Evolutionary conservation across 2,888 invertebrate genomes (phyloP), one percentile per base, ranked within the genome.

Genomic region (Agrilus biguttatus): DNA sequence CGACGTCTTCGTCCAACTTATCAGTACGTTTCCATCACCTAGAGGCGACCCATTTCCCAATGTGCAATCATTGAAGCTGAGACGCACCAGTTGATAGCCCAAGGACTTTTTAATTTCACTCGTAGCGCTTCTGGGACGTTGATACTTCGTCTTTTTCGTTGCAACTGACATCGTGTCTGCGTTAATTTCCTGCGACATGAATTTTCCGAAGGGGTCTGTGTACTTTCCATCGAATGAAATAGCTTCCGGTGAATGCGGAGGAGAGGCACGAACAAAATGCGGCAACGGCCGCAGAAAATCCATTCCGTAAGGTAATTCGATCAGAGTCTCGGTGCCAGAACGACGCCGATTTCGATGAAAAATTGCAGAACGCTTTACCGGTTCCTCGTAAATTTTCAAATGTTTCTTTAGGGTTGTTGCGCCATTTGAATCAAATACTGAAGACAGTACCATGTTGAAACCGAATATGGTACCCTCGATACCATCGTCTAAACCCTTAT

Each of bases 381-480:
- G 32, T 37, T 37, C 36, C 36, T 39, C 40, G 33, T 45, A 42
- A 33, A 41, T 40, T 39, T 46, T 46, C 38, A 42, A 10, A 8
- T 42, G 41, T 19, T 40, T 37, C 23, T 32, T 41, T 10, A 38
- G 36, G n/a, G 28, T 43, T 28, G 36, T 36, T 17, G 39, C 37
- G 35, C 44, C 45, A 14, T 23, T 17, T n/a, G 23, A 17, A 34
- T 12, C 33, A 36, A 75, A 73, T 6, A 76, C 74, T 8, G 80
- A 74, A 2, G 67, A 60, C 36, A 79, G 56, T 33, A 80, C 68
- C 61, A 80, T 71, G 54, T 79, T 79, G 51, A 75, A 77, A 8
- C 80, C 80, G 54, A 75, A 75, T 49, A 80, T 69, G 58, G 78
- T 75, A 5, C 81, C 81, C 61, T 81, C 78, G 46, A 81, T 70